phyloP scores from a whole-genome alignment of 2,797 vertebrate species.

The Scleropages formosus region DNA sequence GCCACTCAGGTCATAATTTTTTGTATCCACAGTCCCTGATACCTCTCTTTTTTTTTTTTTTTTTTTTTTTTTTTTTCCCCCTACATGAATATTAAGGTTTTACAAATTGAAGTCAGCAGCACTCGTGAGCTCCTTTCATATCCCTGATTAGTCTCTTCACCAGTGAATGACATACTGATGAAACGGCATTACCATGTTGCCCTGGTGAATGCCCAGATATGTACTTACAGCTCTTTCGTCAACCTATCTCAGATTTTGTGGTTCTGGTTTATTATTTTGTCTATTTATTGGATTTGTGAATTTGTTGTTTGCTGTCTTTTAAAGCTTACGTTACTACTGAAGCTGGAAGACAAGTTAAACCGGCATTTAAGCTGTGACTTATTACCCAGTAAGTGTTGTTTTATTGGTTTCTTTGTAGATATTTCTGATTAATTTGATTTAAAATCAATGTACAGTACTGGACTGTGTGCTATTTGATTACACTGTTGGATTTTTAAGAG shows the following conservation, averaged over 20 bases:
- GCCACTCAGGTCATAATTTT: no score
- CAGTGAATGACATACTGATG: not conserved
- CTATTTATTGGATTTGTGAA: not conserved
- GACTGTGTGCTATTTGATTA: no score
- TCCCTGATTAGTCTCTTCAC: not conserved
- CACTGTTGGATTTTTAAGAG: no score
- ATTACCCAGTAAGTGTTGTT: constrained; percentile 77
- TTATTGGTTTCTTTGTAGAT: no score
- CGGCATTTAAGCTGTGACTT: constrained; percentile 96
- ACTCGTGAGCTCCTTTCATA: no score
- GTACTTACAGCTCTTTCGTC: no score
- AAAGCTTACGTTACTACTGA: constrained; percentile 90
- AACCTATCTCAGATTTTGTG: not conserved
- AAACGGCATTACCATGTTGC: not conserved
- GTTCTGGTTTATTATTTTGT: not conserved
- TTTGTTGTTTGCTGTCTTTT: not conserved
- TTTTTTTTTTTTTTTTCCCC: no score
- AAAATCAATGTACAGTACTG: no score
- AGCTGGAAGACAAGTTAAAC: constrained; percentile 97
- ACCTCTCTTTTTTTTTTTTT: no score
- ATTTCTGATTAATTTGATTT: no score
- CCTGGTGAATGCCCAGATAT: not conserved
- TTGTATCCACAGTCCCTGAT: no score
- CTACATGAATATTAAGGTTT: not conserved
- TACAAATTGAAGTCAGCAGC: not conserved